Conservation (phyloP, 2,888 invertebrate species). For the Erannis defoliaria region DNA sequence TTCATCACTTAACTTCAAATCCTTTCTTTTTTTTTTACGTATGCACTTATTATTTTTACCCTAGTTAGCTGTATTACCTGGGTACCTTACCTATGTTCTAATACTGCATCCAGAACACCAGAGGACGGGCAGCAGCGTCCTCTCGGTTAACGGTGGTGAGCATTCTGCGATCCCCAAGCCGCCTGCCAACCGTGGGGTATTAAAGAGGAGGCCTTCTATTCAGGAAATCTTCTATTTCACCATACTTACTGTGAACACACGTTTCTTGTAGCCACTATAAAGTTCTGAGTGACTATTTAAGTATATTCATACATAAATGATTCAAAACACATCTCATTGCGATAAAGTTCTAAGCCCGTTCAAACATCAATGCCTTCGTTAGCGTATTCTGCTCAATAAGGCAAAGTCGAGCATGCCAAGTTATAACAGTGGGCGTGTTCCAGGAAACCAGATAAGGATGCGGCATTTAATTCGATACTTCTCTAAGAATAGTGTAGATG, state of each 20-base stretch:
- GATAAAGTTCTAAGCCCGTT: constrained; percentile 7
- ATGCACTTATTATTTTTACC: too few relatives aligned
- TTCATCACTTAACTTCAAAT: too few relatives aligned
- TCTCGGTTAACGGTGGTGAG: too few relatives aligned
- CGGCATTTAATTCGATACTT: constrained; percentile 14
- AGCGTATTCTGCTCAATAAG: constrained; percentile 19
- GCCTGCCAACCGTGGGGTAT: too few relatives aligned
- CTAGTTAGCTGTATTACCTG: too few relatives aligned
- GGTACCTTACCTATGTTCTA: too few relatives aligned
- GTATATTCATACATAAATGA: neutral
- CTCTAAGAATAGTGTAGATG: constrained; percentile 4
- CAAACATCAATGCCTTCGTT: constrained; percentile 19
- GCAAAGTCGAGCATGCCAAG: constrained; percentile 1
- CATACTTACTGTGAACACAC: neutral
- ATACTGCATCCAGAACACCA: too few relatives aligned
- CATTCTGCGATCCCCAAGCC: too few relatives aligned
- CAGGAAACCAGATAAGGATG: constrained; percentile 24
- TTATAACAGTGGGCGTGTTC: constrained; percentile 26
- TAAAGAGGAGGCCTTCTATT: too few relatives aligned
- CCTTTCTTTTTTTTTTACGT: too few relatives aligned
- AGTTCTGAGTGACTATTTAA: neutral
- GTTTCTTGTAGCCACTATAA: neutral
- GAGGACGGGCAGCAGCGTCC: too few relatives aligned
- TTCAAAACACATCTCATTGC: neutral
- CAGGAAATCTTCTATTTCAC: too few relatives aligned